These are phyloP conservation scores for Autographa pulchrina DNA, from an alignment of 2,888 invertebrate genomes.

Conservation along the genomic window DNA sequence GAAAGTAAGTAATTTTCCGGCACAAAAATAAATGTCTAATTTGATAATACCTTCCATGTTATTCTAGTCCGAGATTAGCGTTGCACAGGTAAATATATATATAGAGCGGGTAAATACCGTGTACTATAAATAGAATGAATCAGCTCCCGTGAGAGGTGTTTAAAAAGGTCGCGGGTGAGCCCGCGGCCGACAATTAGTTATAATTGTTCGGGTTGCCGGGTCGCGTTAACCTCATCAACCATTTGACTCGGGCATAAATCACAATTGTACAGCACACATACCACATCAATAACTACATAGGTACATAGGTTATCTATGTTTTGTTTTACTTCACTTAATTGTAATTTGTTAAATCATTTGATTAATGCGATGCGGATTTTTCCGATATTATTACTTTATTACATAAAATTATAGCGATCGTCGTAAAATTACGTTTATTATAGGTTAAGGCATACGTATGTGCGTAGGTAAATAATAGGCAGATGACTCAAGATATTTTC, in stretches of 20 bases:
- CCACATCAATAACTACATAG: background rate
- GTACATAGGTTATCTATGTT: constrained; percentile 7
- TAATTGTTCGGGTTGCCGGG: constrained; percentile 64
- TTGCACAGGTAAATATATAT: constrained; percentile 37
- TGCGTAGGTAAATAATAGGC: constrained; percentile 3
- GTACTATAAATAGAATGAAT: constrained; percentile 56
- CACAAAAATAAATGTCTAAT: constrained; percentile 10
- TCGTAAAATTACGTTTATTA: constrained; percentile 2
- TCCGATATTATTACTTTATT: constrained; percentile 23
- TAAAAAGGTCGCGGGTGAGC: constrained; percentile 55
- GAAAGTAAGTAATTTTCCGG: background rate
- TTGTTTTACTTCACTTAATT: constrained; percentile 23
- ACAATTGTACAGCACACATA: constrained; percentile 47
- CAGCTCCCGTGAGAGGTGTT: constrained; percentile 46
- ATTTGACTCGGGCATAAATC: constrained; percentile 62
- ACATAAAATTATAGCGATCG: background rate
- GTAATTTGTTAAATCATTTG: constrained; percentile 10
- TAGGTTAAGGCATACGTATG: constrained; percentile 20
- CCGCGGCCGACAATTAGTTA: constrained; percentile 57
- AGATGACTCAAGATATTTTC: constrained; percentile 9
- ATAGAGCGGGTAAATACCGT: constrained; percentile 49
- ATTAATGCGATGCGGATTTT: constrained; percentile 19
- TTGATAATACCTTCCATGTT: constrained; percentile 25
- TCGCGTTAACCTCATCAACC: constrained; percentile 61
- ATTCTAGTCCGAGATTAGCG: constrained; percentile 34